These are phyloP conservation scores for Aspidoscelis tigris DNA, from an alignment of 2,113 vertebrate genomes.

Conservation along the genomic window DNA sequence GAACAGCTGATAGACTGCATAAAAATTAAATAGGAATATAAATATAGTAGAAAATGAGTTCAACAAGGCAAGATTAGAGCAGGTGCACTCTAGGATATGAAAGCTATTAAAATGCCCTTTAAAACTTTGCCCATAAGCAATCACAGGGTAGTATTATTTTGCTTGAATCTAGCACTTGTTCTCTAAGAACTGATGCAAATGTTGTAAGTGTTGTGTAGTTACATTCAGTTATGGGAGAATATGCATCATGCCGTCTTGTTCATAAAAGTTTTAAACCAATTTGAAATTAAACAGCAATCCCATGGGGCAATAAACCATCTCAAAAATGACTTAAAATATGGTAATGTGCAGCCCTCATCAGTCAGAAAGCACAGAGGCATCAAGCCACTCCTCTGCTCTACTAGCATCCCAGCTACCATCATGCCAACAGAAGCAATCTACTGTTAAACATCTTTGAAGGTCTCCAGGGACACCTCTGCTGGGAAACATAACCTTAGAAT, in stretches of 20 bases:
- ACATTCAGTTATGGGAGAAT: not conserved
- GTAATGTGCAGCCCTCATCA: no score
- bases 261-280: not conserved
- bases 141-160: not conserved
- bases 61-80: slow-evolving; percentile 14
- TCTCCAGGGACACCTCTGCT: no score
- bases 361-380: no score
- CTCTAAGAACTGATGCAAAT: not conserved
- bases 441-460: no score
- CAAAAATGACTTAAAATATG: no score
- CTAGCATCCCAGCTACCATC: no score
- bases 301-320: no score
- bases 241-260: not conserved
- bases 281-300: not conserved
- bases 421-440: no score
- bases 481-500: no score
- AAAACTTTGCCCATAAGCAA: slow-evolving; percentile 3
- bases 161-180: not conserved
- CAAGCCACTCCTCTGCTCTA: no score
- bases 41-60: slow-evolving; percentile 42
- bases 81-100: slow-evolving; percentile 28
- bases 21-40: slow-evolving; percentile 31
- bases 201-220: not conserved
- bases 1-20: slow-evolving; percentile 6
- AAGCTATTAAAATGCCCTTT: slow-evolving; percentile 24